Percentiles rank a stretch among this genome's conserved stretches.
These are phyloP conservation scores for Sandelia bainsii DNA, from an alignment of 2,797 vertebrate species.

Conservation along the genomic window DNA sequence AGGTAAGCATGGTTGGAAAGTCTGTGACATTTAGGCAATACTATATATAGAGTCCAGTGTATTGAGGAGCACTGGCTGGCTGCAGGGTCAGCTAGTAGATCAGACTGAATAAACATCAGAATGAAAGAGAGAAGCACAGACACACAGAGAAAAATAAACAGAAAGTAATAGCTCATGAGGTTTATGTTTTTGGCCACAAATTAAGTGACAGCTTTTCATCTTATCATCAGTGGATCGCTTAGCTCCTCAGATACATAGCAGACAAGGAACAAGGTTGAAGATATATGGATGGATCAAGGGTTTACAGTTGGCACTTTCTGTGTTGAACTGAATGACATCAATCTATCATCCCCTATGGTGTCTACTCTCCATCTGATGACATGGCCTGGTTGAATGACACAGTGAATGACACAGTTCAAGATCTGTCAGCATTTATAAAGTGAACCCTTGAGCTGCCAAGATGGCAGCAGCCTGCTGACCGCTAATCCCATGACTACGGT, in stretches of 20 bases:
- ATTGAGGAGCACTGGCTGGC: constrained; percentile 48
- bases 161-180: constrained; percentile 36
- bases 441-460: constrained; percentile 28
- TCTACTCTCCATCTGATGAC: constrained; percentile 39
- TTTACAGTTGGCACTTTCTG: constrained; percentile 55
- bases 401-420: constrained; percentile 60
- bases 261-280: constrained; percentile 12
- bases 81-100: constrained; percentile 58
- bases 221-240: constrained; percentile 35
- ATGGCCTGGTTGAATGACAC: constrained; percentile 44
- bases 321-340: constrained; percentile 56
- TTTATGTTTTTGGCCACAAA: constrained; percentile 59
- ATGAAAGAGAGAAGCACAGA: constrained; percentile 11
- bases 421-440: constrained; percentile 52
- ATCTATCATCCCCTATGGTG: constrained; percentile 52
- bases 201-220: constrained; percentile 58
- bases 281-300: constrained; percentile 57
- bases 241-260: constrained; percentile 39
- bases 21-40: constrained; percentile 62
- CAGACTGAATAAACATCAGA: constrained; percentile 70
- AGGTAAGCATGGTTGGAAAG: constrained; percentile 32
- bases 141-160: constrained; percentile 12
- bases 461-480: constrained; percentile 28
- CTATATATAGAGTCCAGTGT: constrained; percentile 59
- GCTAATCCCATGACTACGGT: constrained; percentile 6